A percentile compares a stretch with the other conserved stretches of the same genome.
phyloP scores from a whole-genome alignment of 2,113 vertebrate genomes.

The Phodopus roborovskii region DNA sequence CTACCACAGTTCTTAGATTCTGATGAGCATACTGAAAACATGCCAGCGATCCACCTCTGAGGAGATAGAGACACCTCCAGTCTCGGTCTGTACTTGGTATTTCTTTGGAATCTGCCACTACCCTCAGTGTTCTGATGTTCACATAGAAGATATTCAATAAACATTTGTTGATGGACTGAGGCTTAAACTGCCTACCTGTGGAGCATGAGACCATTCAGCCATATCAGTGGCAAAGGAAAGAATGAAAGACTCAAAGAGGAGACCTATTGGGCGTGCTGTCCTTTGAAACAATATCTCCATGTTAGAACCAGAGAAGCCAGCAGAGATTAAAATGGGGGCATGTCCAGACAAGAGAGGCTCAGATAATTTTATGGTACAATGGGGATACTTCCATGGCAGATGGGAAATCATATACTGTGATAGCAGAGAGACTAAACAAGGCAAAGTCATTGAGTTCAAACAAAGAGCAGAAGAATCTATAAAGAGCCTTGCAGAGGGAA shows the following conservation, averaged over 20 bases:
- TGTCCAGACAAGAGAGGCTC: conserved; percentile 50
- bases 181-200: conserved; percentile 12
- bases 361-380: conserved; percentile 54
- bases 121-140: neutral
- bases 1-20: conserved; percentile 37
- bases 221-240: conserved; percentile 35
- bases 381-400: conserved; percentile 53
- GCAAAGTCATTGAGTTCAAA: conserved; percentile 60
- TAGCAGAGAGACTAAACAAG: conserved; percentile 71
- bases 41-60: neutral
- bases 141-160: conserved; percentile 37
- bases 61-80: neutral
- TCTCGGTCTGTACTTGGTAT: no score
- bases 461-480: conserved; percentile 60
- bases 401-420: conserved; percentile 43
- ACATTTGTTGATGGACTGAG: conserved; percentile 20
- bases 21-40: neutral
- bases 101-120: neutral
- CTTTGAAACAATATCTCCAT: conserved; percentile 56
- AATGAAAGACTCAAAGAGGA: conserved; percentile 32
- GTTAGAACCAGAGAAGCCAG: conserved; percentile 5
- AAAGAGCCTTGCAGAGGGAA: conserved; percentile 52
- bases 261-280: conserved; percentile 3
- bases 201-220: conserved; percentile 16
- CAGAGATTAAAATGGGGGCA: conserved; percentile 50